Base-by-base conservation (phyloP, 2,888 invertebrate genomes). In the Aphodius sticticus region DNA sequence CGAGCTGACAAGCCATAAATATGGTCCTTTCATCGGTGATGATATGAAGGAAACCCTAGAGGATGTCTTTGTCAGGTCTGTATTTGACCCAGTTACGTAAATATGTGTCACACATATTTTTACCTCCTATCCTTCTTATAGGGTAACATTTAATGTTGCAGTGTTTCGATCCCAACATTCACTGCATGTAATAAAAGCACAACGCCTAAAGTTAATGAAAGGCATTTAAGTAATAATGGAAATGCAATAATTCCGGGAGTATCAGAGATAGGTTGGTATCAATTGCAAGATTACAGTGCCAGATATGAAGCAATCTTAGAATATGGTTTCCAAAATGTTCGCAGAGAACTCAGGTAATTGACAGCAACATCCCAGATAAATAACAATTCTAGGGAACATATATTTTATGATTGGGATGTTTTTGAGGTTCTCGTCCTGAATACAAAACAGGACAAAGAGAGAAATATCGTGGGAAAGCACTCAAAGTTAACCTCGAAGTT, bases 271-370 rank as follows among this genome's bases (percentile, higher is more conserved):
- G 7, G 16, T 15, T 70, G n/a, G 16, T 15, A 36, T 6, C 14
- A 38, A 70, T 9, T 79, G 79, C 38, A 12, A 26, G 16, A 77
- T 70, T 76, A 74, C 78, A 38, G 81, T 5, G 78, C 80, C 6
- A 77, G 82, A 53, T 81, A 82, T 72, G 80, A 82, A 4, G 81
- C 79, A 12, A 74, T 82, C 6, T 14, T 81, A 6, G 69, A 81
- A 14, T 81, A 78, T 53, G 81, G 81, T 12, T 36, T 82, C 16
- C 74, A 82, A n/a, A 78, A 78, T 35, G 75, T 82, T 15, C 70
- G 76, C 15, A 77, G 71, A 16, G 82, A 82, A 78, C 77, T 82
- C 70, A 78, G 78, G 82, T 81, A 77, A 15, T 77, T 12, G 9
- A 1, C 16, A 37, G 69, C 9, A 16, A 16, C 69, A 69, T 74